A percentile compares a stretch with the other conserved stretches of the same genome.
phyloP scores from a whole-genome alignment of 2,113 vertebrate genomes.

The Promerops cafer region DNA sequence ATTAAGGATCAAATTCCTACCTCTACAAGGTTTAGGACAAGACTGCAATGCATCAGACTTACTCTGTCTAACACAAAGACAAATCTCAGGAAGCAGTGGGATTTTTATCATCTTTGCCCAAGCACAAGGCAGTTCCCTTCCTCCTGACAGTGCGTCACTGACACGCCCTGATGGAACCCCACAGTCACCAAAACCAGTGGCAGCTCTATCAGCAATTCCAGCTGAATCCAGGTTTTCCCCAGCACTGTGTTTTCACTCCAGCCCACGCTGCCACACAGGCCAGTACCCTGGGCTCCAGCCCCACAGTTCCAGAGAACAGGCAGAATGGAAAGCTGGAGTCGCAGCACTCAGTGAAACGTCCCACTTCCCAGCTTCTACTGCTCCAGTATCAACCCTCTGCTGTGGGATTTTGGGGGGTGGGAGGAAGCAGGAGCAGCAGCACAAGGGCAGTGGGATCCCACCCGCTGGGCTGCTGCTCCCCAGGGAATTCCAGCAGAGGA shows the following conservation, averaged over 20 bases:
- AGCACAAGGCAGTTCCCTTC: neutral
- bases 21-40: neutral
- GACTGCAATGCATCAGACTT: neutral
- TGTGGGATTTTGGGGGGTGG: neutral
- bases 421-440: neutral
- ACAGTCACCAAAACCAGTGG: rapidly evolving
- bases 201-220: neutral
- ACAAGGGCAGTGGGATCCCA: rapidly evolving
- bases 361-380: rapidly evolving
- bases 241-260: neutral
- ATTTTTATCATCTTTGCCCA: neutral
- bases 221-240: neutral
- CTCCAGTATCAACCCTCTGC: neutral
- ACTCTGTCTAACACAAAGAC: neutral
- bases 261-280: neutral
- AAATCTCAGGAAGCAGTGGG: neutral
- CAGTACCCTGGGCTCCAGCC: neutral
- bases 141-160: rapidly evolving
- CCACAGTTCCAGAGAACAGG: neutral
- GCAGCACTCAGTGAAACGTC: rapidly evolving
- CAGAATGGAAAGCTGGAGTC: neutral
- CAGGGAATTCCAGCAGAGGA: neutral
- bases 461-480: neutral
- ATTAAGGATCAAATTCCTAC: neutral
- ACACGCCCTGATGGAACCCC: rapidly evolving